Base-by-base conservation (phyloP, 2,888 invertebrate genomes). In the Anthrax anthrax region DNA sequence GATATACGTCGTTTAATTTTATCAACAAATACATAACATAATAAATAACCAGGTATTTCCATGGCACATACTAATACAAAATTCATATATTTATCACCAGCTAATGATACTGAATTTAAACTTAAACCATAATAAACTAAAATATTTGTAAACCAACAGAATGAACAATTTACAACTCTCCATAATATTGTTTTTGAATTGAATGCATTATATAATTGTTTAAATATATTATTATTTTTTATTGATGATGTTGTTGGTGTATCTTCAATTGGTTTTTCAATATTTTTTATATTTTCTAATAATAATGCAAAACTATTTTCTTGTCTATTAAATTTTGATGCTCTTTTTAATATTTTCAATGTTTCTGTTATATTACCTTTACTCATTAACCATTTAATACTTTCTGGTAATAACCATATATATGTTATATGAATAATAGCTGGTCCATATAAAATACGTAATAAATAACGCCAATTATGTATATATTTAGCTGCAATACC, bases 51-150 rank as follows among this genome's bases (percentile, higher is more conserved):
- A 1, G 86, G 86, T 49, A 85, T 78, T 61, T 86, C 86, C 16
- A 82, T 75, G 42, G 64, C 50, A 2, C 64, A 60, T 10, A 65
- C 60, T 27, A 57, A 59, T 18, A 84, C 80, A 58, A 84, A 88
- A 65, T 86, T 87, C 14, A 82, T 63, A 60, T 86, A 86, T 56
- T 78, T 78, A 61, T 85, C 78, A 2, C 85, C 86, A 17, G 77
- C 65, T 42, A 88, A 65, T 0, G 80, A 73, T 3, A 84, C 84
- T 0, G 86, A 79, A 64, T 84, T 85, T 45, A 88, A 72, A 0
- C 84, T 84, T 37, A 88, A 65, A 0, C 88, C 88, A 57, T 85
- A 87, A 63, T 84, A 88, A 18, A 86, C 78, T 51, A 87, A 78
- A 0, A 83, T 80, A 56, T 81, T 79, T 0, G 84, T 80, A 16